Base-by-base conservation (phyloP, 2,888 invertebrate species). In the Tanytarsus gracilentus region DNA sequence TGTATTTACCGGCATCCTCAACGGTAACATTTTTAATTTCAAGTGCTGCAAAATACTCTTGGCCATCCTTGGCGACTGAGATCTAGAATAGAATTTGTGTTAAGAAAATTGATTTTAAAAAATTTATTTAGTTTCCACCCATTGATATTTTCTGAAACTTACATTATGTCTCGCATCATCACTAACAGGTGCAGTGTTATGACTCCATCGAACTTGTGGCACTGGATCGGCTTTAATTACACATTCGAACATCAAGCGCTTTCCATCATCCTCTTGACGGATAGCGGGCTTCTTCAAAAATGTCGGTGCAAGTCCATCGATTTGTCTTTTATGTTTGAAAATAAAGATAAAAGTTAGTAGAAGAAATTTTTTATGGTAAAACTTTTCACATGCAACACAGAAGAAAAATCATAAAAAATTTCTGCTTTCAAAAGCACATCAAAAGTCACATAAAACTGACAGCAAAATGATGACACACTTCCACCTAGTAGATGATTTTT, bases 221-320 rank as follows among this genome's bases (percentile, higher is more conserved):
- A 86, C 83, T 62, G 94, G 94, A 76, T 94, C 93, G 67, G 94
- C 93, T 71, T 91, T 88, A 70, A 94, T 92, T 71, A 91, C 85
- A 77, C 94, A 94, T 79, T 94, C 94, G 78, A 94, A 94, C 68
- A 93, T 81, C 67, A 95, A 79, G 73, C 91, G 82, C 78, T 92
- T 92, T 68, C 94, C 94, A 76, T 94, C 93, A 75, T 95, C 95
- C 76, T 95, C 95, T 77, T 97, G 96, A 73, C 94, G 83, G 76
- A 97, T 97, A 68, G 93, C 86, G 64, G 96, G 96, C 78, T 96
- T 96, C 79, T 95, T 93, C 76, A 93, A 88, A 79, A 97, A 97
- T 72, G 95, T 95, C 71, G 96, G 96, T 76, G 96, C 94, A 76
- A 91, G 86, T 72, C 94, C 95, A 80, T 94, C 94, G 79, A 93